Percentiles rank a stretch among this genome's conserved stretches.
phyloP scores from a whole-genome alignment of 2,888 invertebrate genomes.

The Ctena decussata region DNA sequence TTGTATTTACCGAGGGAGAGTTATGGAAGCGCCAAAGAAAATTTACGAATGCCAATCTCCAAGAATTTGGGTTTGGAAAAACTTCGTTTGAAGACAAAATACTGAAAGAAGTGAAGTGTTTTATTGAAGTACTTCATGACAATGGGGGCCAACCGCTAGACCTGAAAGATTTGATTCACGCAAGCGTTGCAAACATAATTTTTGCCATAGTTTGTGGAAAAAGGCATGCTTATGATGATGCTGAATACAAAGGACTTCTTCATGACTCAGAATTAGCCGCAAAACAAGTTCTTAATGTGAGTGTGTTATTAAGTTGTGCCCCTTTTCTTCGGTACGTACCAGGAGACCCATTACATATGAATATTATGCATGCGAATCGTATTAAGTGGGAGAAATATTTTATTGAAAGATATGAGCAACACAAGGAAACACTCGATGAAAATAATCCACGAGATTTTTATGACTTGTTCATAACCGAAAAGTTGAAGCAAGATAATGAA shows the following conservation, averaged over 20 bases:
- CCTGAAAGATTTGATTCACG: constrained; percentile 20
- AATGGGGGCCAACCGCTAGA: constrained; percentile 17
- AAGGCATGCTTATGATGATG: constrained; percentile 48
- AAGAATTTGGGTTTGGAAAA: constrained; percentile 52
- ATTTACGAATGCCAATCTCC: constrained; percentile 43
- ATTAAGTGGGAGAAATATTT: neutral
- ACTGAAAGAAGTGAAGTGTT: constrained; percentile 50
- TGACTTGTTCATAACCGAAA: constrained; percentile 51
- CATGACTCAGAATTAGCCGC: constrained; percentile 4
- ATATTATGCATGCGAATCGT: neutral
- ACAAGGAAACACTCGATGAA: constrained; percentile 44
- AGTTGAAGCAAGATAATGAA: neutral
- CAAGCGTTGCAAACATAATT: constrained; percentile 56
- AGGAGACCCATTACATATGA: constrained; percentile 41
- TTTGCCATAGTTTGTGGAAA: constrained; percentile 46
- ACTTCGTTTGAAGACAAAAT: constrained; percentile 49
- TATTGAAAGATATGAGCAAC: constrained; percentile 31
- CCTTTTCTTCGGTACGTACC: constrained; percentile 51
- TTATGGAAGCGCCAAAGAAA: constrained; percentile 63
- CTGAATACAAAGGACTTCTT: constrained; percentile 17
- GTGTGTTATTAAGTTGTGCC: constrained; percentile 29
- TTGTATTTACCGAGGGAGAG: constrained; percentile 13
- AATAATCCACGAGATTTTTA: constrained; percentile 51
- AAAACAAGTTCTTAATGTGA: neutral
- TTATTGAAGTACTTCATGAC: constrained; percentile 27